Conservation (phyloP, 64 coral and sea anemone species). For the Astreopora myriophthalma region DNA sequence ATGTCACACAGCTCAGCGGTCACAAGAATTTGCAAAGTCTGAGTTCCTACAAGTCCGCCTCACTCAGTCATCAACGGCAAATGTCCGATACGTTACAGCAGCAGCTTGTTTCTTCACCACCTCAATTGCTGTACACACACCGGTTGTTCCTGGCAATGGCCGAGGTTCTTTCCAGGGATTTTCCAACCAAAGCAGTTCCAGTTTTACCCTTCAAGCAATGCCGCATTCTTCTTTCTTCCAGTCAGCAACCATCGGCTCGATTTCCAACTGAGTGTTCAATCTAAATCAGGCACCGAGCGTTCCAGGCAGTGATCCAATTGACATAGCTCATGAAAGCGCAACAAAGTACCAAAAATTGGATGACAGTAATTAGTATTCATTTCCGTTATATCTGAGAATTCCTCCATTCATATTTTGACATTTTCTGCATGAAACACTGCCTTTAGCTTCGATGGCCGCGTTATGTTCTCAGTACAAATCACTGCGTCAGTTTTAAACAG, state of each 20-base stretch:
- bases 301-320: not conserved
- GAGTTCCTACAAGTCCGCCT: not conserved
- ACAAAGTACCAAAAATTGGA: not conserved
- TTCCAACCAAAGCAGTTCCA: not conserved
- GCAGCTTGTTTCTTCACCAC: not conserved
- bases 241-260: not conserved
- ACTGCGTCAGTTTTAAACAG: too few species aligned
- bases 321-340: not conserved
- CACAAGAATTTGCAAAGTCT: conserved; percentile 9
- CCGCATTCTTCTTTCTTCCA: not conserved
- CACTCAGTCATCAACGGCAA: not conserved
- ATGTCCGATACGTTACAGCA: not conserved
- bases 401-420: not conserved
- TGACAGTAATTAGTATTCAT: not conserved
- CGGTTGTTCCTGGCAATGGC: not conserved
- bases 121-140: not conserved
- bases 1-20: too few species aligned
- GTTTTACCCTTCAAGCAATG: not conserved
- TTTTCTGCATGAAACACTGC: not conserved
- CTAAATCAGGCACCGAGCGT: not conserved
- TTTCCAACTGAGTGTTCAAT: not conserved
- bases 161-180: not conserved
- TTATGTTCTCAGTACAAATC: too few species aligned
- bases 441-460: not conserved
- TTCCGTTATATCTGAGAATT: not conserved